Evolutionary conservation across 2,113 vertebrate genomes (phyloP).

Genomic region (Acanthisitta chloris): DNA sequence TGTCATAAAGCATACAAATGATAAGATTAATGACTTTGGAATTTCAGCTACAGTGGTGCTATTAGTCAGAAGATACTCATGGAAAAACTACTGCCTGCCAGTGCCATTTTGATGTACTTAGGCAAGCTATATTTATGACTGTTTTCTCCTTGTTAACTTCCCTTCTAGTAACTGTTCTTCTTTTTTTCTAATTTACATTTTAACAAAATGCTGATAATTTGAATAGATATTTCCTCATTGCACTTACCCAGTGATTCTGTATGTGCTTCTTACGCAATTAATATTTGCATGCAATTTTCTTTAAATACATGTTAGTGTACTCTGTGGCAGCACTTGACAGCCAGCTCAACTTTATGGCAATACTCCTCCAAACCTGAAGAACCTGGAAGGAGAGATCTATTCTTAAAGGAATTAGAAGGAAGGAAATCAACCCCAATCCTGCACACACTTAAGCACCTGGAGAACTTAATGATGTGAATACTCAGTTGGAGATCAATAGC

Average conservation of each 20-base stretch:
- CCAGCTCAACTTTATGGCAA: not conserved
- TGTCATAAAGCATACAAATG: not conserved
- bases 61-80: not conserved
- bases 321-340: not conserved
- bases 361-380: not conserved
- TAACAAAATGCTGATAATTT: not conserved
- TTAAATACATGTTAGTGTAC: not conserved
- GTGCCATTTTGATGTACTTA: not conserved
- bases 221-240: not conserved
- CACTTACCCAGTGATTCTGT: not conserved
- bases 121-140: not conserved
- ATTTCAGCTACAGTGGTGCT: not conserved
- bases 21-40: not conserved
- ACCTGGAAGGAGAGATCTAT: not conserved
- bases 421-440: not conserved
- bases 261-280: not conserved
- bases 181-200: not conserved
- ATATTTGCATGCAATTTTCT: not conserved
- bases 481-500: slow-evolving; percentile 12
- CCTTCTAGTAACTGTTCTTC: not conserved
- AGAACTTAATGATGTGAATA: not conserved
- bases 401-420: not conserved
- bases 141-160: not conserved
- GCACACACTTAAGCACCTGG: not conserved
- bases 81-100: not conserved